Evolutionary conservation across 2,113 vertebrate genomes (phyloP).

Genomic region (Archocentrus centrarchus): DNA sequence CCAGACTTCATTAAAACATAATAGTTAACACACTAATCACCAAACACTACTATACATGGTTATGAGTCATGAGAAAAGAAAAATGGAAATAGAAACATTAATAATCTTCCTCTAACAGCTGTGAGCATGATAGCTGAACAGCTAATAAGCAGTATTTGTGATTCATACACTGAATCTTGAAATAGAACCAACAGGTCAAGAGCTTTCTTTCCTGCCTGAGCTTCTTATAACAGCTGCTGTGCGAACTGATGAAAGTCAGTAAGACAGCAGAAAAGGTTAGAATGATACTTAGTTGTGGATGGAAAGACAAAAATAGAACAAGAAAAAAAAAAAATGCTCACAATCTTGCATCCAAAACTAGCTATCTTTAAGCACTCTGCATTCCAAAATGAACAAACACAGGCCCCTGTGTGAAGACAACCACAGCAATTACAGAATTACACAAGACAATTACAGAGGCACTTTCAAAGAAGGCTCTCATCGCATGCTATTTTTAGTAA

Average conservation of each 20-base stretch:
- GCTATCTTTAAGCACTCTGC: neutral
- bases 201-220: conserved; percentile 62
- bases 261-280: conserved; percentile 44
- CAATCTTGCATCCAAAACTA: conserved; percentile 23
- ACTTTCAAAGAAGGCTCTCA: conserved; percentile 19
- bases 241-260: conserved; percentile 58
- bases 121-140: conserved; percentile 26
- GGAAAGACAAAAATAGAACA: conserved; percentile 54
- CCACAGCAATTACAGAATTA: neutral
- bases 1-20: conserved; percentile 32
- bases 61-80: neutral
- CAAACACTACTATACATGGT: neutral
- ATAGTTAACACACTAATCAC: neutral
- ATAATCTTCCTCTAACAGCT: conserved; percentile 25
- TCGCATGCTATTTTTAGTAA: conserved; percentile 35
- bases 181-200: conserved; percentile 70
- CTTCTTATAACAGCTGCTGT: conserved; percentile 55
- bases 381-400: conserved; percentile 5
- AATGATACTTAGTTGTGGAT: conserved; percentile 6
- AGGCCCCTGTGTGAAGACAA: neutral
- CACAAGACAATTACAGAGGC: neutral
- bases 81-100: neutral
- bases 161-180: conserved; percentile 62
- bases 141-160: conserved; percentile 60
- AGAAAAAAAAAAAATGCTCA: conserved; percentile 36